Conservation (phyloP, 2,888 invertebrate genomes). For the Nemotelus nigrinus region DNA sequence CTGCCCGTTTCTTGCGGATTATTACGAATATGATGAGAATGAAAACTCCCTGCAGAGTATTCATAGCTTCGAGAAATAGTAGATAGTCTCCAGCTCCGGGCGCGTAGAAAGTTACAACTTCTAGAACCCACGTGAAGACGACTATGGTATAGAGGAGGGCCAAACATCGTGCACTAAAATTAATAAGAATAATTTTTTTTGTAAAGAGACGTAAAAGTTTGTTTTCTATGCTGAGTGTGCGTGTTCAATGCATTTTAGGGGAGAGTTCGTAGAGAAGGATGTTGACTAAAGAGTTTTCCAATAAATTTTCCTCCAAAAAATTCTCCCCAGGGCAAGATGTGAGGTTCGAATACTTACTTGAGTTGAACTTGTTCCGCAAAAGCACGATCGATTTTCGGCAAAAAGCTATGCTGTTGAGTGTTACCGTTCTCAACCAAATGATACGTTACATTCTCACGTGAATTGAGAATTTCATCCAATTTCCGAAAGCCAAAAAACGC, state of each 20-base stretch:
- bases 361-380: conserved; percentile 44
- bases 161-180: conserved; percentile 61
- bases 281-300: too few relatives aligned
- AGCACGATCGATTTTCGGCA: conserved; percentile 44
- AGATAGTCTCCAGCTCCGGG: conserved; percentile 63
- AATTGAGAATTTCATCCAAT: conserved; percentile 54
- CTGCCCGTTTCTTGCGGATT: conserved; percentile 59
- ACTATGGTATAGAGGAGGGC: conserved; percentile 71
- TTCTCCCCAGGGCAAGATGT: too few relatives aligned
- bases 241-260: too few relatives aligned
- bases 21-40: conserved; percentile 74
- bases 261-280: too few relatives aligned
- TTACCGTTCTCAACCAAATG: conserved; percentile 23
- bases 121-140: conserved; percentile 77
- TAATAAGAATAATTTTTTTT: not conserved
- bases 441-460: conserved; percentile 46
- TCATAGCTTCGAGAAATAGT: conserved; percentile 75
- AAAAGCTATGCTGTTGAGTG: conserved; percentile 3
- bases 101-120: conserved; percentile 71
- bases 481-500: conserved; percentile 63
- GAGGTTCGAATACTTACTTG: conserved; percentile 39
- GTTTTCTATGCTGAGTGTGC: too few relatives aligned
- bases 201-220: too few relatives aligned
- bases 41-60: conserved; percentile 75
- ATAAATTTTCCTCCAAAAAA: too few relatives aligned